Percentiles rank a stretch among this genome's conserved stretches.
These are phyloP conservation scores for Eclectus roratus DNA, from an alignment of 2,113 vertebrate species.

Conservation along the genomic window DNA sequence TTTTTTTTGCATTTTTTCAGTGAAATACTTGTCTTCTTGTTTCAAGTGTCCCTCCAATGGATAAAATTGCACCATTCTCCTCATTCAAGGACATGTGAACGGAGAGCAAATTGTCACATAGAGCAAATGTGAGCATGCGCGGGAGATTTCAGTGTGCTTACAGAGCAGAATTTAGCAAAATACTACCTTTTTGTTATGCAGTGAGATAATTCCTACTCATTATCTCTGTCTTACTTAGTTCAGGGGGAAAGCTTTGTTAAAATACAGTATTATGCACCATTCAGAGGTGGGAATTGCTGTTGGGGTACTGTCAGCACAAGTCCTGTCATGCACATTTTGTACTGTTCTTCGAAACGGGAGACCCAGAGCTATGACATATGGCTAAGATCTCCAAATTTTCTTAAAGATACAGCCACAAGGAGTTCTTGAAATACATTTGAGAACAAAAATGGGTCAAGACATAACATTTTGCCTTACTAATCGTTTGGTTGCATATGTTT, in stretches of 20 bases:
- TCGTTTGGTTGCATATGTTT: not conserved
- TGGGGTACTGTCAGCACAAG: not conserved
- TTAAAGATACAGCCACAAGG: not conserved
- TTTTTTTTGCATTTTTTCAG: not conserved
- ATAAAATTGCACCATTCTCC: not conserved
- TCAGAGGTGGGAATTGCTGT: not conserved
- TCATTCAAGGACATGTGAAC: not conserved
- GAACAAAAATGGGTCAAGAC: slow-evolving; percentile 9
- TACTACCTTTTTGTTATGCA: not conserved
- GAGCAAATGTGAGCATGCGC: not conserved
- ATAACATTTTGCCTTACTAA: not conserved
- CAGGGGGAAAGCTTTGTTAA: not conserved
- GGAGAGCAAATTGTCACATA: not conserved
- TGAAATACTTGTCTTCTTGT: not conserved
- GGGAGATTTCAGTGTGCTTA: not conserved
- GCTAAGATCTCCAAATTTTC: not conserved
- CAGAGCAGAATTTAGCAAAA: not conserved
- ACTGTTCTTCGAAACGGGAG: not conserved
- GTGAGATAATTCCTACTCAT: not conserved
- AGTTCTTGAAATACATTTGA: not conserved
- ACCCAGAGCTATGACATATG: not conserved
- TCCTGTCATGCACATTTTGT: not conserved
- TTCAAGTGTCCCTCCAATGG: not conserved
- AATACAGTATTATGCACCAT: not conserved
- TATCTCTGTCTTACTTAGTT: not conserved